Percentiles rank a stretch among this genome's conserved stretches.
Conservation (phyloP, 2,797 vertebrate species). For the Chelon labrosus region DNA sequence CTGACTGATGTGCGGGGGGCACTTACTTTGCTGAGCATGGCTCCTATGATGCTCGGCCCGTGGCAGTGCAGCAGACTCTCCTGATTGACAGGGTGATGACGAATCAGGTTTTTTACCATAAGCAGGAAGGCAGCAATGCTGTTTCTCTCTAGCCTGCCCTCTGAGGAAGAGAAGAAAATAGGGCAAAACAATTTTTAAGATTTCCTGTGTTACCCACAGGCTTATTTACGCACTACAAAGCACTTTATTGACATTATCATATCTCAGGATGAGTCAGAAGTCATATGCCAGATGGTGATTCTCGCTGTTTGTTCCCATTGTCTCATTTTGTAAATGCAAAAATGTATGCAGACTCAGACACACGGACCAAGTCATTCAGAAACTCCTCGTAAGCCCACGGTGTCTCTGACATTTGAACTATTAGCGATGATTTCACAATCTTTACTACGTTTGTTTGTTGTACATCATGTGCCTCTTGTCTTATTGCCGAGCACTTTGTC, state of each 20-base stretch:
- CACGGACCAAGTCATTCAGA: not conserved
- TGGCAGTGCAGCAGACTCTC: constrained; percentile 95
- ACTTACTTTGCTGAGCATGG: constrained; percentile 93
- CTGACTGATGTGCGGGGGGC: not conserved
- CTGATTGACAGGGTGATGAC: constrained; percentile 91
- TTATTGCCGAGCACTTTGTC: not conserved
- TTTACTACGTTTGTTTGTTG: constrained; percentile 1
- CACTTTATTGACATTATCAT: constrained; percentile 35
- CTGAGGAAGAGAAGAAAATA: constrained; percentile 75
- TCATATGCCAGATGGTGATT: constrained; percentile 10
- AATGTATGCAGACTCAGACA: not conserved
- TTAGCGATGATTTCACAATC: constrained; percentile 17
- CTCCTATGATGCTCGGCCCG: constrained; percentile 92
- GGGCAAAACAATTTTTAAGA: constrained; percentile 39
- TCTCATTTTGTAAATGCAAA: not conserved
- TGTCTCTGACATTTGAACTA: constrained; percentile 21
- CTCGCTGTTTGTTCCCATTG: constrained; percentile 2
- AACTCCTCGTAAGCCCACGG: not conserved
- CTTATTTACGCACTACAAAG: constrained; percentile 39
- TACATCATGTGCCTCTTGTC: constrained; percentile 18
- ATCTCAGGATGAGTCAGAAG: constrained; percentile 52
- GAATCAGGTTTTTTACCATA: constrained; percentile 94
- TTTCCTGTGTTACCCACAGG: constrained; percentile 56
- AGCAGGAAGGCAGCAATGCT: constrained; percentile 94
- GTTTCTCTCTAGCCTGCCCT: constrained; percentile 93